These are phyloP conservation scores for Steinernema feltiae DNA, from an alignment of 1,140 invertebrate species.

Conservation along the genomic window DNA sequence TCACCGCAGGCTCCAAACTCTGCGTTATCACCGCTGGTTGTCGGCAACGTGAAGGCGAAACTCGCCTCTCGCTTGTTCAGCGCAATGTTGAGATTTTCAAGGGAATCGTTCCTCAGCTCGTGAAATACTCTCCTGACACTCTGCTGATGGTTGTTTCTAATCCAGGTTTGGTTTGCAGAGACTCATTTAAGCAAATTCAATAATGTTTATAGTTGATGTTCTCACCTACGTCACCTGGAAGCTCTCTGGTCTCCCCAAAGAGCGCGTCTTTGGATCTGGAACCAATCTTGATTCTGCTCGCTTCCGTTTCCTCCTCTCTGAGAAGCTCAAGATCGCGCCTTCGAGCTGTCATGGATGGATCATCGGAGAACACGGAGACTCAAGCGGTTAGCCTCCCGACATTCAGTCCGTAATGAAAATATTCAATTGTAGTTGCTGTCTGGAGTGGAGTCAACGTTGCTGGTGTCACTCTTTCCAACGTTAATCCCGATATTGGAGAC, in stretches of 20 bases:
- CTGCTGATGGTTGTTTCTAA: constrained; percentile 82
- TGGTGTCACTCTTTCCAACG: constrained; percentile 72
- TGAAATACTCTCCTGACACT: constrained; percentile 77
- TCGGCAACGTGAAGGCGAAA: constrained; percentile 77
- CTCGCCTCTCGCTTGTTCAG: constrained; percentile 74
- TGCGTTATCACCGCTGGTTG: constrained; percentile 82
- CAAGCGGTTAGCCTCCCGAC: constrained; percentile 61
- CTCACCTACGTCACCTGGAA: constrained; percentile 88
- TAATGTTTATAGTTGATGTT: constrained; percentile 68
- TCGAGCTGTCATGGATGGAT: constrained; percentile 80
- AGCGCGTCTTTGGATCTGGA: constrained; percentile 79
- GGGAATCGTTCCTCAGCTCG: constrained; percentile 65
- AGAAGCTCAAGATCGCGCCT: constrained; percentile 72
- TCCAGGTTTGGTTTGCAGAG: constrained; percentile 63
- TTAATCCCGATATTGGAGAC: constrained; percentile 69
- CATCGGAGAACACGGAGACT: constrained; percentile 76
- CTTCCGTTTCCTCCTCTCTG: constrained; percentile 78
- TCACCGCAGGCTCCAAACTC: constrained; percentile 72
- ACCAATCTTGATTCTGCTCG: constrained; percentile 82
- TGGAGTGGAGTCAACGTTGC: constrained; percentile 87
- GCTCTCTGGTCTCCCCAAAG: constrained; percentile 75
- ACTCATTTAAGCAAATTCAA: neutral
- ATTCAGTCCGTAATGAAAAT: neutral
- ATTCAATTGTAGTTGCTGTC: constrained; percentile 68
- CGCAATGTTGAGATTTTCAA: constrained; percentile 83